These are phyloP conservation scores for Tragelaphus eurycerus DNA, from an alignment of 2,797 vertebrate genomes.

Conservation along the genomic window DNA sequence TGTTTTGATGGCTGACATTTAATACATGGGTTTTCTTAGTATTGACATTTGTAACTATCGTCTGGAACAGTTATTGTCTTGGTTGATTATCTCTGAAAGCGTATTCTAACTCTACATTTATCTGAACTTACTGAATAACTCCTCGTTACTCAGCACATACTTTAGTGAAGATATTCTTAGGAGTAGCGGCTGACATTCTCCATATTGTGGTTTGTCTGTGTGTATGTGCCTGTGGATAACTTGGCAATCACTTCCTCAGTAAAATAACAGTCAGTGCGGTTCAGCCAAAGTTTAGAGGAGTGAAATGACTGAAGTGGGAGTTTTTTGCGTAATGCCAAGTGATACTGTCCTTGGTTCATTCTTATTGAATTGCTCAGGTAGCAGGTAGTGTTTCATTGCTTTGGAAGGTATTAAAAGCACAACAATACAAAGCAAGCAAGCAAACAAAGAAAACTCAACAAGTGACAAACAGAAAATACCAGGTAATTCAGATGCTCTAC, in stretches of 20 bases:
- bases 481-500: constrained; percentile 20
- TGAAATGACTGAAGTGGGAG: constrained; percentile 63
- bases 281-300: constrained; percentile 78
- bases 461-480: constrained; percentile 21
- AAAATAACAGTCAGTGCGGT: constrained; percentile 61
- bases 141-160: constrained; percentile 61
- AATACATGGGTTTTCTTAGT: not conserved
- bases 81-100: not conserved
- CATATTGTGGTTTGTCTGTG: constrained; percentile 70
- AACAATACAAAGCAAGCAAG: constrained; percentile 34
- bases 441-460: not conserved
- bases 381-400: constrained; percentile 38
- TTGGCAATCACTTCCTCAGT: constrained; percentile 62
- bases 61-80: constrained; percentile 3
- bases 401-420: constrained; percentile 39
- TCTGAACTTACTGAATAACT: constrained; percentile 46
- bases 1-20: constrained; percentile 17
- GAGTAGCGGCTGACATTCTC: constrained; percentile 49
- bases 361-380: constrained; percentile 38
- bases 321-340: constrained; percentile 34
- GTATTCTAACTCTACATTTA: constrained; percentile 14
- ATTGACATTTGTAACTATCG: not conserved
- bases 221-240: constrained; percentile 72
- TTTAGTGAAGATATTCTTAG: constrained; percentile 34
- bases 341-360: constrained; percentile 49